Base-by-base conservation (phyloP, 2,113 vertebrate genomes). In the Syngnathus scovelli region DNA sequence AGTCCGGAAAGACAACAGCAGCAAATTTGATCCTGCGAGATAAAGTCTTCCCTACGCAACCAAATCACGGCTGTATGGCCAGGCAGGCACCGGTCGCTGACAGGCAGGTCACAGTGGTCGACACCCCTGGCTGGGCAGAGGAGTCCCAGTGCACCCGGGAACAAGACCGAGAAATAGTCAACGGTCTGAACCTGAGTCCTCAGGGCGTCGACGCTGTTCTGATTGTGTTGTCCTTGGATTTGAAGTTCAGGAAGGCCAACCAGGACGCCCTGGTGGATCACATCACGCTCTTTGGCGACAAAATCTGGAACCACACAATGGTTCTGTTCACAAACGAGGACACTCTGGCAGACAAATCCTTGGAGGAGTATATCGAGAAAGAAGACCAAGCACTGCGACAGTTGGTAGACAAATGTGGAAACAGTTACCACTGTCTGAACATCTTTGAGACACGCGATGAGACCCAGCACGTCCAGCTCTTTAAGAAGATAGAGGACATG, bases 401-500 rank as follows among this genome's bases (percentile, higher is more conserved):
- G 82, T 37, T 87, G 62, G 69, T 83, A 4, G 84, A 86, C 27
- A 83, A 67, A 43, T 86, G 86, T 71, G 71, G 69, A 43, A 84
- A 85, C 75, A 83, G 27, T 21, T 84, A 85, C 64, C 84, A 88
- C 12, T 65, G 73, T 1, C 7, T 87, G 6, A 79, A 82, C 64
- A 81, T 85, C 0, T 19, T 15, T 37, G 77, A 64, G 23, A 85
- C 55, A 61, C 4, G 2, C 4, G 49, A 82, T 6, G 1, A 4
- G 11, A 62, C 10, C n/a, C 84, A 86, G 76, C 71, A 77, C 13
- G 48, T 38, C 1, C 64, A 83, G 67, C 76, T 89, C 16, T 78
- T 83, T 51, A 63, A 81, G 67, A 85, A 85, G 73, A 78, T 85
- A 15, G 84, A 87, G 6, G 79, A 81, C 54, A 84, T 84, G 77